Percentiles rank a stretch among this genome's conserved stretches.
These are phyloP conservation scores for Philopotamus ludificatus DNA, from an alignment of 1,140 invertebrate genomes.

Conservation along the genomic window DNA sequence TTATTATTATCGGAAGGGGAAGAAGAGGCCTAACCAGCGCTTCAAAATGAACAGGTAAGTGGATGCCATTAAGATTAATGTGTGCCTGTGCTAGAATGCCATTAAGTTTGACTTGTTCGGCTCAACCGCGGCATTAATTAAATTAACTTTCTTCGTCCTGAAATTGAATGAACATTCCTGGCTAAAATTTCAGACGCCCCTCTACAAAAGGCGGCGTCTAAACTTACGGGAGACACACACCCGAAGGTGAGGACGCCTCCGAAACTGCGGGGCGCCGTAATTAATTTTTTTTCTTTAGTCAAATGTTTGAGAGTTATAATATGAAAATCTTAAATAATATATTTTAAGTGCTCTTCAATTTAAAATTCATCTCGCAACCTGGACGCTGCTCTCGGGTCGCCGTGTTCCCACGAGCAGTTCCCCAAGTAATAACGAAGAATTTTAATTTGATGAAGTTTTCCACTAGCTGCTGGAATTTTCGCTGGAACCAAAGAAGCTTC, in stretches of 20 bases:
- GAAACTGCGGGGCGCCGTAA: not conserved
- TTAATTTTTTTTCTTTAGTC: not conserved
- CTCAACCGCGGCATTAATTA: slow-evolving; percentile 39
- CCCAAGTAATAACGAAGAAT: slow-evolving; percentile 27
- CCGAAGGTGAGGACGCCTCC: slow-evolving; percentile 2
- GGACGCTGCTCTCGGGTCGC: not conserved
- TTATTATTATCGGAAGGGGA: not conserved
- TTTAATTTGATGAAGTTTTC: slow-evolving; percentile 38
- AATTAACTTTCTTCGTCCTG: slow-evolving; percentile 41
- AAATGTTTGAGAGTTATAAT: slow-evolving; percentile 1
- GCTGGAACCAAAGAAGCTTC: not conserved
- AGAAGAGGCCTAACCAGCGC: not conserved
- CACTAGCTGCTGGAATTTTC: not conserved
- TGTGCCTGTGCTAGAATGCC: slow-evolving; percentile 26
- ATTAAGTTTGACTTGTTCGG: slow-evolving; percentile 35
- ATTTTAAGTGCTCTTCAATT: too few species aligned
- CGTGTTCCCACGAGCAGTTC: not conserved
- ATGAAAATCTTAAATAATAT: too few species aligned
- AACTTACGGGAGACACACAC: too few species aligned
- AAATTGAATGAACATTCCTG: slow-evolving; percentile 41
- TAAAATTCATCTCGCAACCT: too few species aligned
- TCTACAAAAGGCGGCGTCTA: slow-evolving; percentile 6
- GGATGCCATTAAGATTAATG: slow-evolving; percentile 35
- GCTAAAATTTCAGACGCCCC: slow-evolving; percentile 28
- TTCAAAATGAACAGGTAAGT: too few species aligned